Conservation (phyloP, 2,797 vertebrate species). For the Etheostoma nigrum region DNA sequence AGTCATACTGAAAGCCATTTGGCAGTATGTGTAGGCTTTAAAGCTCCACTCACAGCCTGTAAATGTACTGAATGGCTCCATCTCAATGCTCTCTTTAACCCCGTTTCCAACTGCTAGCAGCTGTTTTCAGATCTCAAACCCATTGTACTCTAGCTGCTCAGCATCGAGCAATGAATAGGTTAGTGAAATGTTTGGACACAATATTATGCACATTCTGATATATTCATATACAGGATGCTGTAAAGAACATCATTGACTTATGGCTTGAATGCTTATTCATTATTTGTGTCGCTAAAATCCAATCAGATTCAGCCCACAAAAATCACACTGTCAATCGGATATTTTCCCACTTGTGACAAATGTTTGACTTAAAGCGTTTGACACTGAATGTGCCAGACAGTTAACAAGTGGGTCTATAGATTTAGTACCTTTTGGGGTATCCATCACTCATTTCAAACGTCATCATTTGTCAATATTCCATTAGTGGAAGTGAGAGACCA, state of each 20-base stretch:
- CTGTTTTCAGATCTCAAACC: constrained; percentile 31
- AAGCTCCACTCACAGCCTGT: constrained; percentile 23
- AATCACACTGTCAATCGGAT: constrained; percentile 12
- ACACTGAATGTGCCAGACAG: constrained; percentile 54
- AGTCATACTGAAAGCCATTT: constrained; percentile 28
- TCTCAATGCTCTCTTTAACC: constrained; percentile 40
- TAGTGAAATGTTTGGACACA: background rate
- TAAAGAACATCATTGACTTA: background rate
- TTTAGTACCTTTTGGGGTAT: constrained; percentile 60
- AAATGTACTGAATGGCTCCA: constrained; percentile 22
- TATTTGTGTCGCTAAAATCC: constrained; percentile 23
- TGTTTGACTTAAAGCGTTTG: constrained; percentile 46
- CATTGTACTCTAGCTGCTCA: background rate
- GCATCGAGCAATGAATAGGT: constrained; percentile 1
- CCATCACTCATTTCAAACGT: constrained; percentile 72
- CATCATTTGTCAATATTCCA: constrained; percentile 75
- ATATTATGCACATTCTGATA: background rate
- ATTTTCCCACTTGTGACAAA: constrained; percentile 24
- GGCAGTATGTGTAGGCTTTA: constrained; percentile 24
- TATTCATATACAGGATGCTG: constrained; percentile 3
- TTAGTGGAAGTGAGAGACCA: constrained; percentile 65
- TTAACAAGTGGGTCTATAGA: constrained; percentile 68
- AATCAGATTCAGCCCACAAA: constrained; percentile 18
- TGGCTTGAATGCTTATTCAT: background rate
- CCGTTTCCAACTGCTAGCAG: constrained; percentile 12